Base-by-base conservation (phyloP, 2,888 invertebrate species). In the Anaspis maculata region DNA sequence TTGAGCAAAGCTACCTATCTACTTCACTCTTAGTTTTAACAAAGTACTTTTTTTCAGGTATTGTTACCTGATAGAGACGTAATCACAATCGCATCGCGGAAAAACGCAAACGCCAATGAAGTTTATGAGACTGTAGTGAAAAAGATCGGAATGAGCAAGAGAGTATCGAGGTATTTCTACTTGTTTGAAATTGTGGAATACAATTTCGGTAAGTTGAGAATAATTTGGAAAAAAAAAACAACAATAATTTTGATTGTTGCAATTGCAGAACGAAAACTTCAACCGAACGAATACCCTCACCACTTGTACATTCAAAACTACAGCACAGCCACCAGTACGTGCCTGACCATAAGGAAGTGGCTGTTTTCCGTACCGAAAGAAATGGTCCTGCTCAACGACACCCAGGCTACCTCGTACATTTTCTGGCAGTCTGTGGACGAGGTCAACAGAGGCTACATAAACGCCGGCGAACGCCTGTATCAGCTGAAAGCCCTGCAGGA, bases 281-380 rank as follows among this genome's bases (percentile, higher is more conserved):
- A 87, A 52, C 81, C 88, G 1, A 83, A 84, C 62, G 98, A 98
- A 70, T 87, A 90, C 51, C 97, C 97, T 0, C 97, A 98, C 70
- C 89, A 92, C 54, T 73, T 98, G 44, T 98, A 98, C 71, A 94
- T 98, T 52, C 96, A 97, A 70, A 98, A 98, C 70, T 98, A 97
- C 63, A 92, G 92, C 45, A 97, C 97, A 7, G 96, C 97, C 19
- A 91, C 92, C 21, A 88, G 90, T 47, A 92, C 92, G 27, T 98
- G 97, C 61, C 74, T 98, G 26, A 77, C 86, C 39, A 71, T 98
- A 26, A 74, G 88, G 41, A 83, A 86, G 64, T 92, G 91, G 91
- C 66, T 91, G 39, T 92, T 92, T 69, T 78, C 79, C 24, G 68
- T 83, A 25, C 69, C 73, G 41, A 78, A 79, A 44, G 77, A 79